phyloP scores from a whole-genome alignment of 2,797 vertebrate species.

The Coccyzus lansbergi region DNA sequence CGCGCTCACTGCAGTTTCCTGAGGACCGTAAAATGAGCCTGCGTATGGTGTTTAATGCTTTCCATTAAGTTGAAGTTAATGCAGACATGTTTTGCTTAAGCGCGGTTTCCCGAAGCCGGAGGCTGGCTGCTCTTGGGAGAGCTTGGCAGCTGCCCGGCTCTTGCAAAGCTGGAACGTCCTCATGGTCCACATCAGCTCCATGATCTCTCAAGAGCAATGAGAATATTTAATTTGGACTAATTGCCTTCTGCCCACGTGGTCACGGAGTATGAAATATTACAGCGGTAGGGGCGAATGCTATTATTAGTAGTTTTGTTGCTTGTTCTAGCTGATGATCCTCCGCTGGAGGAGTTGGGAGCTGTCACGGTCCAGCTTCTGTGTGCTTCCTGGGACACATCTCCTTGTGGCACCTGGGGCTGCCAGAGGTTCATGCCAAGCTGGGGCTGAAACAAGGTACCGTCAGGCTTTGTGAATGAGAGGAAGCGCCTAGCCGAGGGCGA shows the following conservation, averaged over 20 bases:
- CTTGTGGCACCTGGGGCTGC: background rate
- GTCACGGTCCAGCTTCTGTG: accelerated
- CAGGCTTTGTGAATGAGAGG: background rate
- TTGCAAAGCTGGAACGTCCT: background rate
- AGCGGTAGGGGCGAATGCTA: background rate
- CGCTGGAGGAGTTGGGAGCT: accelerated
- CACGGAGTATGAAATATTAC: accelerated
- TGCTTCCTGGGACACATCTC: accelerated
- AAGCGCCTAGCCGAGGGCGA: background rate
- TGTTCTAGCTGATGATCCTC: accelerated
- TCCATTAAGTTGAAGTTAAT: background rate
- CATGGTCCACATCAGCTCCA: accelerated
- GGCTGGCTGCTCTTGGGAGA: accelerated
- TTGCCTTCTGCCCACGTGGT: background rate
- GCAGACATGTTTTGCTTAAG: background rate
- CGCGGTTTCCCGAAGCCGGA: accelerated
- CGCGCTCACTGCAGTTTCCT: accelerated
- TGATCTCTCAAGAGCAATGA: background rate
- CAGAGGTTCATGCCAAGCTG: background rate
- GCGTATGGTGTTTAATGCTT: background rate
- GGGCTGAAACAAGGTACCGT: too few species aligned
- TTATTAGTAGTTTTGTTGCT: background rate
- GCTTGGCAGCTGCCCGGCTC: background rate
- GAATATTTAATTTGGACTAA: conserved; percentile 5
- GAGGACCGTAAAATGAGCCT: background rate